phyloP scores from a whole-genome alignment of 2,888 invertebrate genomes.

The Phengaris arion region DNA sequence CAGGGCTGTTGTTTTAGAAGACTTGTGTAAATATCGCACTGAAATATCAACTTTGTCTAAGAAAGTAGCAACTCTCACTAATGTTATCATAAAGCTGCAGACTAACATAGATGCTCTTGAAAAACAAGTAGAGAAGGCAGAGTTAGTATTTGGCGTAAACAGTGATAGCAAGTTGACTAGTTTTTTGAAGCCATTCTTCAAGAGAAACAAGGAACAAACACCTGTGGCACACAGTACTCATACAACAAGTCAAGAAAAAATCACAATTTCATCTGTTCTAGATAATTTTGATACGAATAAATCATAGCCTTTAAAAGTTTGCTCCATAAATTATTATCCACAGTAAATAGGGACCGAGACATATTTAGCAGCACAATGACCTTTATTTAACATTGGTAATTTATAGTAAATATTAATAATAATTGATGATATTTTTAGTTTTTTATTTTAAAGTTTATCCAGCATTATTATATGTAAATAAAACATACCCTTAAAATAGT shows the following conservation, averaged over 20 bases:
- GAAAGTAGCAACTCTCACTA: constrained; percentile 76
- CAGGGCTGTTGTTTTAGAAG: constrained; percentile 68
- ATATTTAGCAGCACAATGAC: no score
- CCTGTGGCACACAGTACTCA: constrained; percentile 35
- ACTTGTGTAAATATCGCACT: constrained; percentile 72
- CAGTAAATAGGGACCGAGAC: not conserved
- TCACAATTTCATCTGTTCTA: constrained; percentile 56
- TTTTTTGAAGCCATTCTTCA: constrained; percentile 81
- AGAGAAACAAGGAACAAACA: constrained; percentile 51
- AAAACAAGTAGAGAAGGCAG: constrained; percentile 80
- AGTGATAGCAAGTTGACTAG: constrained; percentile 79
- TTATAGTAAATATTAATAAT: no score
- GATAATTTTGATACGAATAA: constrained; percentile 55
- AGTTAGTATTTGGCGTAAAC: constrained; percentile 78
- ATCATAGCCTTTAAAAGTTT: constrained; percentile 33
- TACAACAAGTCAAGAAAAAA: constrained; percentile 40
- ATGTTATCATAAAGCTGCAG: constrained; percentile 73
- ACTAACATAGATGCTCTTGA: constrained; percentile 78
- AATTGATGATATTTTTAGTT: no score
- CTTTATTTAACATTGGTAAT: no score
- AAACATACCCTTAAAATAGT: no score
- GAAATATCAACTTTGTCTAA: constrained; percentile 76
- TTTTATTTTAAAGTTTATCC: no score
- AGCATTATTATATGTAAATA: no score
- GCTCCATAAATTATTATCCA: not conserved